phyloP scores from a whole-genome alignment of 2,113 vertebrate genomes.

The Oreochromis spilurus region DNA sequence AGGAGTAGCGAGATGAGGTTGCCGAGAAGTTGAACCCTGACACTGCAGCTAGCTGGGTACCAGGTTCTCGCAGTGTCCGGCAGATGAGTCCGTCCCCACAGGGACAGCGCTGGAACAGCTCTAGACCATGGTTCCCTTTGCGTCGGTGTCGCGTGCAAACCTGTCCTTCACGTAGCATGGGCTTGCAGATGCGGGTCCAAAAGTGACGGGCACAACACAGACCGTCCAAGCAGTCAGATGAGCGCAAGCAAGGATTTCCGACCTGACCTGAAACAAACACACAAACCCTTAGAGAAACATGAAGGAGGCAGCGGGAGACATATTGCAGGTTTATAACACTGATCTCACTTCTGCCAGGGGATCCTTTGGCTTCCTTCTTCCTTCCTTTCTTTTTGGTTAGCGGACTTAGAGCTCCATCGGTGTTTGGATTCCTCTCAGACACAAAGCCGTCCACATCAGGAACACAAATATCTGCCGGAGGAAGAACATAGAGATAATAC shows the following conservation, averaged over 20 bases:
- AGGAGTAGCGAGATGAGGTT: background rate
- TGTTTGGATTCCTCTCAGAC: constrained; percentile 75
- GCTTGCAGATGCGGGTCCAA: constrained; percentile 94
- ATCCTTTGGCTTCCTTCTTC: constrained; percentile 59
- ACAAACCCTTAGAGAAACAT: background rate
- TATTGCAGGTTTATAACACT: background rate
- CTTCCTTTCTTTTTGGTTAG: constrained; percentile 68
- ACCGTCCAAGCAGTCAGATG: constrained; percentile 80
- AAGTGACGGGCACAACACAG: constrained; percentile 91
- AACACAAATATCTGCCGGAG: constrained; percentile 78
- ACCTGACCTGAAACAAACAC: constrained; percentile 73
- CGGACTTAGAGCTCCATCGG: constrained; percentile 67
- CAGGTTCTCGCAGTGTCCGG: constrained; percentile 60
- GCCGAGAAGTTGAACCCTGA: background rate
- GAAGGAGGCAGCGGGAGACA: background rate
- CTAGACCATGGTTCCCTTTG: constrained; percentile 81
- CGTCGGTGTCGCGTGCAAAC: constrained; percentile 86
- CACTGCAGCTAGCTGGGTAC: background rate
- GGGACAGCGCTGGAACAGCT: constrained; percentile 91
- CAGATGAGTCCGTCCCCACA: constrained; percentile 83
- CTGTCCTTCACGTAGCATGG: constrained; percentile 84
- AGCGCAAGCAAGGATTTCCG: constrained; percentile 82
- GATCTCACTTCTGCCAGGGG: constrained; percentile 76
- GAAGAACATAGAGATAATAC: background rate
- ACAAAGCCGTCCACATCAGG: constrained; percentile 72